A percentile compares a stretch with the other conserved stretches of the same genome.
Conservation (phyloP, 2,113 vertebrate species). For the Hippotragus niger region DNA sequence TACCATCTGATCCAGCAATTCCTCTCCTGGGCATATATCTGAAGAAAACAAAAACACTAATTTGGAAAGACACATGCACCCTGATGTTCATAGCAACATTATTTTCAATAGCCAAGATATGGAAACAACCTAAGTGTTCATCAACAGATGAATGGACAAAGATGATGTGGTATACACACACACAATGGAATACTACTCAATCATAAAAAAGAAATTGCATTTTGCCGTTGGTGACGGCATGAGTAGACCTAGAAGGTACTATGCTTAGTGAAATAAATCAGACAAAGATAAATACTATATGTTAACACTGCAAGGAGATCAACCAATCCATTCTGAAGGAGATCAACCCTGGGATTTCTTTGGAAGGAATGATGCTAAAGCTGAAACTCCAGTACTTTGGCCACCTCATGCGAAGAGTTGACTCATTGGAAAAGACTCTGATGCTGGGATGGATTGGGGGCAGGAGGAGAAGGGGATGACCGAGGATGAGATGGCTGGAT, state of each 20-base stretch:
- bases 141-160: background rate
- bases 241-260: background rate
- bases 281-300: background rate
- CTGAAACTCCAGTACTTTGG: too few relatives aligned
- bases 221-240: background rate
- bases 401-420: too few relatives aligned
- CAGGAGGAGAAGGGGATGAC: fast-evolving
- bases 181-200: background rate
- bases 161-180: background rate
- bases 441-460: too few relatives aligned
- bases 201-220: background rate
- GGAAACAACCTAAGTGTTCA: background rate
- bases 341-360: too few relatives aligned
- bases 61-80: background rate
- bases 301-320: background rate
- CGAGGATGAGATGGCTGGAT: too few relatives aligned
- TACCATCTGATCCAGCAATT: background rate
- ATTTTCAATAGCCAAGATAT: background rate
- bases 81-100: background rate
- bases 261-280: background rate
- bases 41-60: background rate
- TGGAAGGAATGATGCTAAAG: too few relatives aligned
- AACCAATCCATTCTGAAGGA: too few relatives aligned
- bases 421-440: too few relatives aligned
- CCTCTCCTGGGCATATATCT: background rate